These are phyloP conservation scores for Ophion costatus DNA, from an alignment of 2,888 invertebrate genomes.

Conservation along the genomic window DNA sequence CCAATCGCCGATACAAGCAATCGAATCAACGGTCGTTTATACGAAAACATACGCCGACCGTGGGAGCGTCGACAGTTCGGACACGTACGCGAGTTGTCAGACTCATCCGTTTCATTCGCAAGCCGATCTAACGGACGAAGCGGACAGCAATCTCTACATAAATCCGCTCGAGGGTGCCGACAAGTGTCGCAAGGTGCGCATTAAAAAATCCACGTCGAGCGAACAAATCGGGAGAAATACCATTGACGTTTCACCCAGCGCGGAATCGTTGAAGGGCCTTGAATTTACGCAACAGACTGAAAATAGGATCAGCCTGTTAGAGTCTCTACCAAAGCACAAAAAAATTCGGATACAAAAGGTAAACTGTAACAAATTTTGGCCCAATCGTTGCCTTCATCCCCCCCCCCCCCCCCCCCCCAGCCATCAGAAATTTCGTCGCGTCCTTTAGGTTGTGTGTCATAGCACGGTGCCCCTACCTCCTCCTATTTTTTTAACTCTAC, in stretches of 20 bases:
- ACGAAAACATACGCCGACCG: constrained; percentile 81
- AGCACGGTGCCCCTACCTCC: no score
- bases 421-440: no score
- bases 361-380: constrained; percentile 49
- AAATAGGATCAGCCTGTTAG: constrained; percentile 86
- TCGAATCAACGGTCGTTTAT: constrained; percentile 70
- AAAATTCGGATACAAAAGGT: constrained; percentile 95
- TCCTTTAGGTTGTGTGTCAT: no score
- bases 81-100: constrained; percentile 98
- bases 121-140: constrained; percentile 90
- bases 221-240: constrained; percentile 87
- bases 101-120: constrained; percentile 97
- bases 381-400: not conserved
- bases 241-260: constrained; percentile 81
- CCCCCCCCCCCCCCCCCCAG: no score
- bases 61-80: constrained; percentile 89
- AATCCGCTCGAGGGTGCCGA: constrained; percentile 89
- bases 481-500: no score
- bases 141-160: constrained; percentile 93
- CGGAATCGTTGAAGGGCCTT: constrained; percentile 84
- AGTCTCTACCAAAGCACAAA: constrained; percentile 91
- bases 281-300: constrained; percentile 81
- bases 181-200: constrained; percentile 84
- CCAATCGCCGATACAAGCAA: constrained; percentile 61
- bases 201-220: constrained; percentile 92